Conservation (phyloP, 2,797 vertebrate species). For the Pyrocephalus nanus region DNA sequence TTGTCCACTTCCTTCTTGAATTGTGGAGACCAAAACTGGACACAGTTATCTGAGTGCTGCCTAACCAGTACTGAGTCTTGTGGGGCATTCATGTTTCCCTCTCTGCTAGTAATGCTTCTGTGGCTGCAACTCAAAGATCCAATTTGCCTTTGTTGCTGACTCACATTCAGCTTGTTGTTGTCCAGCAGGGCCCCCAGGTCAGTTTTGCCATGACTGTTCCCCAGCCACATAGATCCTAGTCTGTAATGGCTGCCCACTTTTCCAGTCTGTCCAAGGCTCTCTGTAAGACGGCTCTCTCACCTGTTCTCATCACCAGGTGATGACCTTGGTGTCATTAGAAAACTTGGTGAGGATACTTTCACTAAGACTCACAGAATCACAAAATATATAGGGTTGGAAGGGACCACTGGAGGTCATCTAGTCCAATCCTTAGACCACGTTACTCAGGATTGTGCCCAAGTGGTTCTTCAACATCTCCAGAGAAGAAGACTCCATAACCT, state of each 20-base stretch:
- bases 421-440: neutral
- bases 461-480: neutral
- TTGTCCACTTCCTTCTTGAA: neutral
- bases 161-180: neutral
- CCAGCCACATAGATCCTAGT: neutral
- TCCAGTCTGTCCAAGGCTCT: neutral
- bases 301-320: accelerated
- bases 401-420: neutral
- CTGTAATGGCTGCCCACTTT: neutral
- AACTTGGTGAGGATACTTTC: neutral
- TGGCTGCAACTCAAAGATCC: neutral
- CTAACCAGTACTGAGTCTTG: neutral
- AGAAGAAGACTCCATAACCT: neutral
- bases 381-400: neutral
- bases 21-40: neutral
- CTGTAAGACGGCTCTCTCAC: neutral
- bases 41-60: neutral
- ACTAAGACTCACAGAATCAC: neutral
- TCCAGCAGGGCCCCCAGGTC: neutral
- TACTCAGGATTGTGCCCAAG: neutral
- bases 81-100: neutral
- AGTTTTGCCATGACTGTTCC: neutral
- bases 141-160: neutral
- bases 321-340: accelerated
- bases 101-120: neutral